Evolutionary conservation across 2,888 invertebrate genomes (phyloP), one percentile per base, ranked within the genome.

Genomic region (Philereme vetulata): DNA sequence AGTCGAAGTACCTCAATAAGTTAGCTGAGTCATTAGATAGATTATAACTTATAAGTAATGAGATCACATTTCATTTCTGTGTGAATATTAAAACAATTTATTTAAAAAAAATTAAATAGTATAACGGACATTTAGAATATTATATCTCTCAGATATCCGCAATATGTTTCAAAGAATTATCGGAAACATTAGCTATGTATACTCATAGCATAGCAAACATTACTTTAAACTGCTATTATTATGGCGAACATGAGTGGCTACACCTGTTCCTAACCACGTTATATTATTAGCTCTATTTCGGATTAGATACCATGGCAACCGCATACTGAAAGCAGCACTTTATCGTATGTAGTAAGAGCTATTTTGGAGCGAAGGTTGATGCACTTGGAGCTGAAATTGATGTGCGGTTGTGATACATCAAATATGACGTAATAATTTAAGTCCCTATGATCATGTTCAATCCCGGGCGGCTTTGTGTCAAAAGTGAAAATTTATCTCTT

Each of bases 201-300:
- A 57, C 51, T 48, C 45, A 40, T 53, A 43, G 38, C 49, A 49
- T 11, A 58, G 2, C 45, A 62, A 58, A 62, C 62, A 62, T 32
- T 32, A 55, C 55, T 58, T 58, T 51, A 55, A 55, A 58, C 57
- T 21, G 21, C 21, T 51, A 45, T 48, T 32, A 52, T 59, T 55
- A 51, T 58, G 46, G 62, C 58, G 48, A 58, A 51, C 54, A 55
- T 58, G 66, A 66, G 59, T 55, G 56, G 57, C 34, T 60, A 56
- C 66, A 68, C 68, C 68, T 65, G 64, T 56, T 63, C 34, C 38
- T 47, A 54, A 57, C 55, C 55, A 46, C 46, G 54, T 63, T 60
- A 61, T 58, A 62, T 47, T 34, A 42, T 8, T 8, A 61, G 50
- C 45, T 34, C 57, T 64, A 66, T 66, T 68, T 68, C 48, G 47